A percentile compares a stretch with the other conserved stretches of the same genome.
phyloP scores from a whole-genome alignment of 2,113 vertebrate genomes.

The Corynorhinus townsendii region DNA sequence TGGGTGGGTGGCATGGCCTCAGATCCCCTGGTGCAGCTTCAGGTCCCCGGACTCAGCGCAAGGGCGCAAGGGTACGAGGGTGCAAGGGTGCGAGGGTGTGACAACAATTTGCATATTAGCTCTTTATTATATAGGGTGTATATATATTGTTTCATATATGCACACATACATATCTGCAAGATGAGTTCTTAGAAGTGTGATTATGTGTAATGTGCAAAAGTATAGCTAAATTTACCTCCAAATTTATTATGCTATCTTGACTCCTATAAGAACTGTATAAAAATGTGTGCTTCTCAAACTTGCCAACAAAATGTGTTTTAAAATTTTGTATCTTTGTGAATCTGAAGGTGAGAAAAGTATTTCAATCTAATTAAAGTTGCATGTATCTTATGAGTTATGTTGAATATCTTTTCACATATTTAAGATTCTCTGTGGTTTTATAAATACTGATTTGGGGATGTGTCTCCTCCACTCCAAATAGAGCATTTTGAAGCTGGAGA shows the following conservation, averaged over 20 bases:
- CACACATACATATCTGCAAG: neutral
- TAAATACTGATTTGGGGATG: neutral
- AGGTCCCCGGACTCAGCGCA: too few relatives aligned
- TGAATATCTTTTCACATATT: neutral
- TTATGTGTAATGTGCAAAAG: neutral
- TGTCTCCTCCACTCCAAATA: neutral
- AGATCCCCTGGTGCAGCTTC: too few relatives aligned
- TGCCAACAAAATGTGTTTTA: neutral
- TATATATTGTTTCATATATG: neutral
- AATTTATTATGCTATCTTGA: neutral
- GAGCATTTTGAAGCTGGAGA: neutral
- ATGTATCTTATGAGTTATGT: neutral
- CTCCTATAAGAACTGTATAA: neutral
- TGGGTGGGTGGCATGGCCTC: too few relatives aligned
- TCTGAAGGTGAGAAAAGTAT: neutral
- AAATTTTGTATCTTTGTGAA: neutral
- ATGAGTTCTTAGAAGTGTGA: neutral
- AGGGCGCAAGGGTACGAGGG: too few relatives aligned
- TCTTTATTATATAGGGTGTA: neutral
- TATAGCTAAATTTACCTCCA: neutral
- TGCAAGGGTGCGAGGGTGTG: too few relatives aligned
- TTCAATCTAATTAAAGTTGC: neutral
- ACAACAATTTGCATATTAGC: too few relatives aligned
- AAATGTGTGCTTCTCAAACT: neutral
- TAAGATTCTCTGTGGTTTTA: neutral